Evolutionary conservation across 1,140 invertebrate genomes (phyloP), one percentile per base, ranked within the genome.

Genomic region (Drosophila repletoides): DNA sequence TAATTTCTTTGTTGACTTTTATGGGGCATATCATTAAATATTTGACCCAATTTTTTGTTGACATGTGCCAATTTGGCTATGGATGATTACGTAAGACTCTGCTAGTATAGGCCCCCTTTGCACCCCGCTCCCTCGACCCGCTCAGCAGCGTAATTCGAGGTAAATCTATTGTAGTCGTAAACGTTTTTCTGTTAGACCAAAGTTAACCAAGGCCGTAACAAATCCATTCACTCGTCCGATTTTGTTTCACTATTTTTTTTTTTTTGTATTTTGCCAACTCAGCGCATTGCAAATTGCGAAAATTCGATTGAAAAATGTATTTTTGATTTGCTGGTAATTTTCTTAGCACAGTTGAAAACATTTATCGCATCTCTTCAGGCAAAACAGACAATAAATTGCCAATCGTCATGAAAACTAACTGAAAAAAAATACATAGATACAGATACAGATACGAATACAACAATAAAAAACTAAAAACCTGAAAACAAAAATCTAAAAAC

Each of bases 181-280:
- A n/a, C n/a, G n/a, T n/a, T 61, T 61, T 48, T 33, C 29, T 43
- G 40, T 61, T 53, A 51, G 43, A 66, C 43, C 58, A 28, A 51
- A 41, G 60, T 24, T 51, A 67, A 52, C 60, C 76, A 80, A 81
- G 76, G 76, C 76, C 74, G 66, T 80, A 58, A 53, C 76, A 75
- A 79, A 80, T 56, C 60, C 76, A 71, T 79, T 79, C 76, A 79
- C 76, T 79, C 55, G 76, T 63, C 52, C 36, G 22, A 43, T 52
- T 41, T 46, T 61, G 22, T 36, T 55, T 52, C n/a, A n/a, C n/a
- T 41, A 24, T 22, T 70, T 61, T 51, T 45, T 61, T 40, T 48
- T 70, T 28, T 70, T 72, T 48, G 53, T 55, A 43, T 41, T 34
- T 55, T 46, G 29, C 15, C 52, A 31, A 55, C 10, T 53, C 28